phyloP scores from a whole-genome alignment of 1,140 invertebrate genomes.

The Temnothorax nylanderi region DNA sequence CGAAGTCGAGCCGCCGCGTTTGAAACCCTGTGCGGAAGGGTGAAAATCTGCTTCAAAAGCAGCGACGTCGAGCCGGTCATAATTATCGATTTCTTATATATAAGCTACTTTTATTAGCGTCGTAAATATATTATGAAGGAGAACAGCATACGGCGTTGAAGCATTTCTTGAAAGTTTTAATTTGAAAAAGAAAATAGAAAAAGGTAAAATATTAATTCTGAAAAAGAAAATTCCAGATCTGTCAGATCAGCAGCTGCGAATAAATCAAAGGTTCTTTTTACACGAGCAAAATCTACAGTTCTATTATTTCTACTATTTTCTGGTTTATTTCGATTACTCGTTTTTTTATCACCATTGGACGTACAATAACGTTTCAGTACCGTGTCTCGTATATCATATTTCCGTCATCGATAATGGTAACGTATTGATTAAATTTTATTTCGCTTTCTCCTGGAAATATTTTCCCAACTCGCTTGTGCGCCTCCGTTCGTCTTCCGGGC shows the following conservation, averaged over 20 bases:
- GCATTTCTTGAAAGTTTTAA: neutral
- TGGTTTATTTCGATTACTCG: neutral
- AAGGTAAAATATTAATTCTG: neutral
- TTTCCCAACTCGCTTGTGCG: neutral
- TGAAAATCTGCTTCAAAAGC: neutral
- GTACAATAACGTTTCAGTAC: neutral
- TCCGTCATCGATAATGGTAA: conserved; percentile 1
- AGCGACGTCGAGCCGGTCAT: neutral
- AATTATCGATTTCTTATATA: conserved; percentile 35
- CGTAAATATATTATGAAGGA: neutral
- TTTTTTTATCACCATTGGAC: neutral
- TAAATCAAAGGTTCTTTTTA: neutral
- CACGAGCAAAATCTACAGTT: neutral
- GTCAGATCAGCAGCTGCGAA: neutral
- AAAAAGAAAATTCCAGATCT: neutral
- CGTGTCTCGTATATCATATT: neutral
- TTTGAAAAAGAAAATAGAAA: neutral
- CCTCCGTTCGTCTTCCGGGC: neutral
- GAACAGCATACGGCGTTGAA: neutral
- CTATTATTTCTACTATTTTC: neutral
- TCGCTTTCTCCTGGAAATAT: conserved; percentile 2
- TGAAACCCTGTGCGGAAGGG: neutral
- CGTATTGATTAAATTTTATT: conserved; percentile 32
- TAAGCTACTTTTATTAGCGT: conserved; percentile 31
- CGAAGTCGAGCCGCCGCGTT: neutral